Evolutionary conservation across 2,797 vertebrate species (phyloP).

Genomic region (Rhinella marina): DNA sequence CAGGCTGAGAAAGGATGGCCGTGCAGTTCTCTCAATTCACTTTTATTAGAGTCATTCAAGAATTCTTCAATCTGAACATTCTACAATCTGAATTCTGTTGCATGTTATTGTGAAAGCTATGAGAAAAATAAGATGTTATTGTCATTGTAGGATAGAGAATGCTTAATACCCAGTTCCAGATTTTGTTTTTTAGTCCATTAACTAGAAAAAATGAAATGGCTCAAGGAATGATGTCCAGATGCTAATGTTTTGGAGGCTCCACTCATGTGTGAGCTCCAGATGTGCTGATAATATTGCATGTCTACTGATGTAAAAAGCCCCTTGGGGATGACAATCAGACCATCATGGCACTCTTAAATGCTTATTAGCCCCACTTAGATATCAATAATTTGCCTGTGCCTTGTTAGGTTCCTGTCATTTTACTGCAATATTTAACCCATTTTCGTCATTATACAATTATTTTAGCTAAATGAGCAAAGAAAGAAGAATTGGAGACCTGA

Average conservation of each 20-base stretch:
- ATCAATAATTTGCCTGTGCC: conserved; percentile 39
- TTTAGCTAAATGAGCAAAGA: neutral
- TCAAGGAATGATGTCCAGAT: conserved; percentile 40
- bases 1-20: too few species aligned
- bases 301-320: conserved; percentile 48
- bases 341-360: conserved; percentile 39
- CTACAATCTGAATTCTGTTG: neutral
- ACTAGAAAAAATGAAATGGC: conserved; percentile 31
- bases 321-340: conserved; percentile 52
- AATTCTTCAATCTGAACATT: neutral
- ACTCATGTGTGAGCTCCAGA: conserved; percentile 57
- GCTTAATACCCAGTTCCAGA: neutral
- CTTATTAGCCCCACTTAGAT: conserved; percentile 50
- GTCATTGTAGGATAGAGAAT: neutral
- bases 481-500: neutral
- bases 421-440: conserved; percentile 43
- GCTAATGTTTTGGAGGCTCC: conserved; percentile 25
- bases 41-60: too few species aligned
- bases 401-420: conserved; percentile 40
- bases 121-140: neutral
- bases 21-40: too few species aligned
- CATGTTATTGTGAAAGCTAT: neutral
- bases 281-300: conserved; percentile 49
- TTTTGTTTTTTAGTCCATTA: conserved; percentile 32
- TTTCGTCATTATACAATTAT: conserved; percentile 18